Percentiles rank a stretch among this genome's conserved stretches.
Evolutionary conservation across 1,140 invertebrate genomes (phyloP).

Genomic region (Cryptotermes secundus): DNA sequence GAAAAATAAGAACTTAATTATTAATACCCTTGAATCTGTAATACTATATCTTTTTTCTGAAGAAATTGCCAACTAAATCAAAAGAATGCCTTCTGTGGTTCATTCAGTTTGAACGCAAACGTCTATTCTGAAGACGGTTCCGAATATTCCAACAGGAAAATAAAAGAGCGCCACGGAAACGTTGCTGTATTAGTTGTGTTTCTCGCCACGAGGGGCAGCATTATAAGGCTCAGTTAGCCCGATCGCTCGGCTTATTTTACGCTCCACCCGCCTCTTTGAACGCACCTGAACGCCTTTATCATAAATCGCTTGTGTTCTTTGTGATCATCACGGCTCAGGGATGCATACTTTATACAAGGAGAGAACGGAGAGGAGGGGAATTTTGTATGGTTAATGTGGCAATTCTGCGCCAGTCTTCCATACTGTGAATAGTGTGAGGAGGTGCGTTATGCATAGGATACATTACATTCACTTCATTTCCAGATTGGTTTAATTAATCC

Average conservation of each 20-base stretch:
- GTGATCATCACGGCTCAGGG: slow-evolving; percentile 2
- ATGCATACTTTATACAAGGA: slow-evolving; percentile 20
- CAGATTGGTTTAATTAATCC: neutral
- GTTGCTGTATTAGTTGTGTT: neutral
- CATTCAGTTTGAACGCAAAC: neutral
- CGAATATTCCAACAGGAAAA: neutral
- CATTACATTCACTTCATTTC: slow-evolving; percentile 3
- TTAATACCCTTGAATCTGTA: no score
- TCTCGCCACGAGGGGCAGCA: slow-evolving; percentile 11
- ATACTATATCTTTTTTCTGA: no score
- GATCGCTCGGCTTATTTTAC: slow-evolving; percentile 14
- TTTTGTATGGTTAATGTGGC: neutral
- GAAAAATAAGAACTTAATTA: no score
- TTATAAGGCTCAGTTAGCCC: slow-evolving; percentile 9
- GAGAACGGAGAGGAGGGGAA: neutral
- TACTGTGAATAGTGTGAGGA: neutral
- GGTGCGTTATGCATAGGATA: slow-evolving; percentile 11
- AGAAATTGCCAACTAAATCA: no score
- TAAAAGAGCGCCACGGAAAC: neutral
- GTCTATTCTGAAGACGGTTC: neutral
- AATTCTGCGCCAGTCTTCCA: slow-evolving; percentile 13
- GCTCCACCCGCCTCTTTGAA: slow-evolving; percentile 5
- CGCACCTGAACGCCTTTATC: slow-evolving; percentile 17
- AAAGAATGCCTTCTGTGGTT: no score
- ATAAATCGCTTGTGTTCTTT: slow-evolving; percentile 17